Conservation (phyloP, 2,113 vertebrate species). For the Petrocephalus microphthalmus region DNA sequence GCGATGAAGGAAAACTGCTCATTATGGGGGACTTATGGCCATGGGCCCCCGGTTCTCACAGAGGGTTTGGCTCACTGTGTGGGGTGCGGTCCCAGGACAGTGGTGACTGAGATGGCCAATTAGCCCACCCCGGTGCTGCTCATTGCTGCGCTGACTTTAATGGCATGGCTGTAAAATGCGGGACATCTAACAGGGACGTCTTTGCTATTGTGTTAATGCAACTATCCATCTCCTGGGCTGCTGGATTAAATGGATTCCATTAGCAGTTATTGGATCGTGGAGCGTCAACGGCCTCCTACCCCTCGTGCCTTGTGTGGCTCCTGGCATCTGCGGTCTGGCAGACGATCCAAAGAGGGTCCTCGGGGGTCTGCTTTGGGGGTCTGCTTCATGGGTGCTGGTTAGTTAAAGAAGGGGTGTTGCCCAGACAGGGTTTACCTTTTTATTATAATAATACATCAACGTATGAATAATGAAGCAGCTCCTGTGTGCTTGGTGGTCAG, state of each 20-base stretch:
- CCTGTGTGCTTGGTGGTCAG: not conserved
- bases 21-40: not conserved
- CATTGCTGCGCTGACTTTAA: constrained; percentile 27
- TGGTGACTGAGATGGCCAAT: constrained; percentile 31
- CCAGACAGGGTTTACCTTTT: not conserved
- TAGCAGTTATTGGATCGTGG: constrained; percentile 35
- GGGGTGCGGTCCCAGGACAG: constrained; percentile 1
- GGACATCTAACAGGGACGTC: constrained; percentile 24
- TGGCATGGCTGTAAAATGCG: constrained; percentile 27
- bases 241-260: constrained; percentile 37
- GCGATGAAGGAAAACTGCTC: not conserved
- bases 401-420: not conserved
- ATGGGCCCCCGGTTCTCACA: not conserved
- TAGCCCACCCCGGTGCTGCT: constrained; percentile 21
- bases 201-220: constrained; percentile 36
- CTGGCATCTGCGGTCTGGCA: not conserved
- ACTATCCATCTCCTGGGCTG: constrained; percentile 37
- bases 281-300: constrained; percentile 10
- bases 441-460: not conserved
- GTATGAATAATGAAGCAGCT: not conserved
- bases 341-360: not conserved
- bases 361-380: not conserved
- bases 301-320: not conserved
- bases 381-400: not conserved
- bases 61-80: not conserved